These are phyloP conservation scores for Fistularia tabacaria DNA, from an alignment of 2,797 vertebrate genomes.

Conservation along the genomic window DNA sequence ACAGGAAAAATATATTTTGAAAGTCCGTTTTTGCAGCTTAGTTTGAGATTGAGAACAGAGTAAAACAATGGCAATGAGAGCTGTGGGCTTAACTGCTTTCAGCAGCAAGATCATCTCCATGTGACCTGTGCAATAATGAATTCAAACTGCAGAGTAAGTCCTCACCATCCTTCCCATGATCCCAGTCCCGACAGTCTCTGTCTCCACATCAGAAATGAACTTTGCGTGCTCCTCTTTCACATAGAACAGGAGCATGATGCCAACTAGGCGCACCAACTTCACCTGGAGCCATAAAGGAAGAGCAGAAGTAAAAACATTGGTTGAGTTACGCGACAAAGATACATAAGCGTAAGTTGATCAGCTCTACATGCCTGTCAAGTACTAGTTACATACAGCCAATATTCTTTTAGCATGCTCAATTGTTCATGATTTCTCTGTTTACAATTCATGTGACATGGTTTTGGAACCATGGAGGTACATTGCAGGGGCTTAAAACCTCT, in stretches of 20 bases:
- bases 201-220: conserved; percentile 86
- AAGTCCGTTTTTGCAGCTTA: no score
- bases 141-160: not conserved
- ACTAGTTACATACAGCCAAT: no score
- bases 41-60: no score
- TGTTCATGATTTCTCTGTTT: no score
- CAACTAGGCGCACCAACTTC: conserved; percentile 88
- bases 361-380: not conserved
- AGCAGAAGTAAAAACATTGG: not conserved
- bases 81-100: not conserved
- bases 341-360: no score
- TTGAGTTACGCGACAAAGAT: not conserved
- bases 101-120: not conserved
- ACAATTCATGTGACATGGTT: no score
- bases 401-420: no score
- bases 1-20: not conserved
- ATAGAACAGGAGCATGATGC: conserved; percentile 93
- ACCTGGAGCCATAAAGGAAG: conserved; percentile 73
- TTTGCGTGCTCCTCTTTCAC: conserved; percentile 86
- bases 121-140: no score
- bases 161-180: conserved; percentile 98
- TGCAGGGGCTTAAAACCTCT: no score
- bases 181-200: conserved; percentile 91
- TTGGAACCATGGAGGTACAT: no score
- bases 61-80: no score